A percentile compares a stretch with the other conserved stretches of the same genome.
Conservation (phyloP, 2,113 vertebrate genomes). For the Garra rufa region DNA sequence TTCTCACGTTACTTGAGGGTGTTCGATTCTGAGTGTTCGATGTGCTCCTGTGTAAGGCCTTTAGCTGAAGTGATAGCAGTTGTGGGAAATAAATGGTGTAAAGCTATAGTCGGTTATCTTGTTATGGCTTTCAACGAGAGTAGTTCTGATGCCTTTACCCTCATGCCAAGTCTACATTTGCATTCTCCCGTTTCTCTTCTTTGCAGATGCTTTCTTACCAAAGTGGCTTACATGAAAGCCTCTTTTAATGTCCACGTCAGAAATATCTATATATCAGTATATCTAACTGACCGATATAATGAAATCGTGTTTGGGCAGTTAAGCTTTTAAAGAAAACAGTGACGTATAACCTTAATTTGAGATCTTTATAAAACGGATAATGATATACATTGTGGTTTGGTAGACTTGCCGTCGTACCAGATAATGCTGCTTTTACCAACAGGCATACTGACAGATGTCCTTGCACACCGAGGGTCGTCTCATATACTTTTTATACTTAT, state of each 20-base stretch:
- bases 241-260: conserved; percentile 11
- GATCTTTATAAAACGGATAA: neutral
- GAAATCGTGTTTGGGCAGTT: conserved; percentile 24
- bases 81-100: conserved; percentile 25
- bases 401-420: conserved; percentile 38
- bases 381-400: neutral
- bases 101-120: conserved; percentile 33
- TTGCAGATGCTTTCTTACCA: conserved; percentile 37
- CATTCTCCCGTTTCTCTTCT: neutral
- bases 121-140: conserved; percentile 11
- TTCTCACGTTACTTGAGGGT: conserved; percentile 3
- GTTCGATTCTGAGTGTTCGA: conserved; percentile 11
- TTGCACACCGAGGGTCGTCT: conserved; percentile 34
- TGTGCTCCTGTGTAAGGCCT: conserved; percentile 24
- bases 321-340: conserved; percentile 15
- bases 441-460: conserved; percentile 55
- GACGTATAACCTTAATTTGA: neutral
- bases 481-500: conserved; percentile 72
- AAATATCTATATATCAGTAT: conserved; percentile 12
- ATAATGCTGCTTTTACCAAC: conserved; percentile 58
- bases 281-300: conserved; percentile 5
- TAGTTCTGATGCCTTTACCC: conserved; percentile 25
- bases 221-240: conserved; percentile 23
- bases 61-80: conserved; percentile 14
- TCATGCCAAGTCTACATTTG: neutral